Conservation (phyloP, 92 coral and sea anemone genomes). For the Diadumene lineata region DNA sequence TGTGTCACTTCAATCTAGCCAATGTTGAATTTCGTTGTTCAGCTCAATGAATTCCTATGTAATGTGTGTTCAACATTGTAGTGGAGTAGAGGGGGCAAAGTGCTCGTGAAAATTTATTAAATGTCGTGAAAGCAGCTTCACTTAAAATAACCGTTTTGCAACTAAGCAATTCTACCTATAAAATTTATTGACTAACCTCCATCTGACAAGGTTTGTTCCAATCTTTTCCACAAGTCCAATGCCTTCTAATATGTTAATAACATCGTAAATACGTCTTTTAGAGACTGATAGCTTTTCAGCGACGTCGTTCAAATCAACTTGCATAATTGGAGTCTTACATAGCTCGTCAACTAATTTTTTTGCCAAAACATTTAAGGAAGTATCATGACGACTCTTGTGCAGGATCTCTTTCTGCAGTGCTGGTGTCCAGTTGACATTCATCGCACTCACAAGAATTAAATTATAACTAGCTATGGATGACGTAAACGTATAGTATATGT, state of each 20-base stretch:
- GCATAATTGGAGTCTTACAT: slow-evolving; percentile 63
- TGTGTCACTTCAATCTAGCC: too few species aligned
- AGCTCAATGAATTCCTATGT: too few species aligned
- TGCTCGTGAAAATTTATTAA: too few species aligned
- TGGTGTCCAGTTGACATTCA: slow-evolving; percentile 66
- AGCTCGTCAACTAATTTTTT: slow-evolving; percentile 91
- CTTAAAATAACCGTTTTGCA: too few species aligned
- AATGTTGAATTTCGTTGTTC: too few species aligned
- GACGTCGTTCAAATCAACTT: slow-evolving; percentile 85
- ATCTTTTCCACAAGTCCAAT: slow-evolving; percentile 91
- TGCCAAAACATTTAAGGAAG: slow-evolving; percentile 86
- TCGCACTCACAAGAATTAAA: too few species aligned
- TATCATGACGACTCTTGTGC: slow-evolving; percentile 86
- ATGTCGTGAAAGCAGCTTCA: too few species aligned
- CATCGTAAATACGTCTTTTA: slow-evolving; percentile 90
- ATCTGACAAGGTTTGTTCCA: slow-evolving; percentile 82
- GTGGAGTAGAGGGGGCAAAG: too few species aligned
- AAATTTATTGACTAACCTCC: slow-evolving; percentile 65
- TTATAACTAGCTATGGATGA: too few species aligned
- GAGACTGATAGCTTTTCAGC: slow-evolving; percentile 85
- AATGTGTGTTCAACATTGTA: too few species aligned
- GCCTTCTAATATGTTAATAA: slow-evolving; percentile 89
- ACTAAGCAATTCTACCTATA: background rate
- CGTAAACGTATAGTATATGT: too few species aligned
- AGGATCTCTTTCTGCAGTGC: slow-evolving; percentile 34